Conservation (phyloP, 1,140 invertebrate genomes). For the Scylla paramamosain region DNA sequence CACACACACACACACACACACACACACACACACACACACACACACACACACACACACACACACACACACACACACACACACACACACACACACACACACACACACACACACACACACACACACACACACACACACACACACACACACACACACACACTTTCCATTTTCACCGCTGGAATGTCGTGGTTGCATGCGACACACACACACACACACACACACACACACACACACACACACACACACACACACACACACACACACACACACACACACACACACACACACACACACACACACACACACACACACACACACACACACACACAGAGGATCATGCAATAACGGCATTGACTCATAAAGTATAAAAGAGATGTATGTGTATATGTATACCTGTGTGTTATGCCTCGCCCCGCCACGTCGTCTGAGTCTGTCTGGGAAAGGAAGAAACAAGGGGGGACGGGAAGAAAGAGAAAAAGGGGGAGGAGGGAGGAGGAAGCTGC, state of each 20-base stretch:
- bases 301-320: slow-evolving; percentile 56
- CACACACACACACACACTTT: neutral
- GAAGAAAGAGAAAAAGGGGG: too few species aligned
- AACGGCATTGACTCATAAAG: slow-evolving; percentile 18
- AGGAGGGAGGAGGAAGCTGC: neutral
- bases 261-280: slow-evolving; percentile 43
- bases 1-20: slow-evolving; percentile 37
- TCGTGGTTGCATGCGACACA: neutral
- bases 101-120: slow-evolving; percentile 34
- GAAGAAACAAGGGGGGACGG: neutral
- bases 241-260: slow-evolving; percentile 17
- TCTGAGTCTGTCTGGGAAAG: too few species aligned
- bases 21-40: neutral
- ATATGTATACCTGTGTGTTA: too few species aligned
- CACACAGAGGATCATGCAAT: neutral
- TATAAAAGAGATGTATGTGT: too few species aligned
- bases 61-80: slow-evolving; percentile 29
- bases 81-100: neutral
- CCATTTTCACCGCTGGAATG: neutral
- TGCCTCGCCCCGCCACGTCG: too few species aligned
- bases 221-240: slow-evolving; percentile 29
- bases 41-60: neutral
- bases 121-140: slow-evolving; percentile 28
- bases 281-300: slow-evolving; percentile 49
- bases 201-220: slow-evolving; percentile 29